Evolutionary conservation across 2,797 vertebrate species (phyloP), one percentile per base, ranked within the genome.

Genomic region (Phoeniculus purpureus): DNA sequence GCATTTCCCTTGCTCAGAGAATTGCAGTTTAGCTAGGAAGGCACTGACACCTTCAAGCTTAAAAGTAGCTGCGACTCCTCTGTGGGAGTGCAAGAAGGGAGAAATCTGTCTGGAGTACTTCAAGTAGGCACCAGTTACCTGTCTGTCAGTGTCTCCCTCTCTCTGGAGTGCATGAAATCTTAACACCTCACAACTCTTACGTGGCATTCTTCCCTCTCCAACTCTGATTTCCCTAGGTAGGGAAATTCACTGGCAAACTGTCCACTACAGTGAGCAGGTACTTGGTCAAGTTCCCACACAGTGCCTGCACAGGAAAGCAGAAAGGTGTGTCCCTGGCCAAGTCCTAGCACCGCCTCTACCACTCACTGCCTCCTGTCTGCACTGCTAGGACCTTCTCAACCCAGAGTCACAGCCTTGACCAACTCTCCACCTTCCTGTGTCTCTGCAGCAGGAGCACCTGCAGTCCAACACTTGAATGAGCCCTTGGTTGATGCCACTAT

Each of bases 401-500:
- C n/a, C 59, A 66, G 25, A 85, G 40, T 73, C 45, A 43, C n/a
- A 11, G 26, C 40, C 32, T 40, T 77, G 66, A 18, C 65, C 70
- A 84, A n/a, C 56, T 93, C 73, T 84, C 65, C 32, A 50, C 68
- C 19, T 71, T 48, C 19, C 62, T 84, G 29, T 87, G 7, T 94
- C 58, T 78, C 89, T 92, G 67, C 92, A 98, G 97, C 93, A 0
- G 97, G 97, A 64, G 97, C 97, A 67, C 94, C 96, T 83, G 95
- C 89, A 37, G 96, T 99, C 26, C 91, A 97, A 87, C 94, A 97
- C 10, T 81, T 99, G 78, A 98, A 97, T 0, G 90, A 98, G 55
- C 89, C 97, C 81, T 97, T 99, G 11, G 98, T 99, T 7, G 91
- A 97, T 18, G 98, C 98, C 78, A 98, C 98, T 9, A 97, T 99